Base-by-base conservation (phyloP, 2,888 invertebrate genomes). In the Drosophila cracens region DNA sequence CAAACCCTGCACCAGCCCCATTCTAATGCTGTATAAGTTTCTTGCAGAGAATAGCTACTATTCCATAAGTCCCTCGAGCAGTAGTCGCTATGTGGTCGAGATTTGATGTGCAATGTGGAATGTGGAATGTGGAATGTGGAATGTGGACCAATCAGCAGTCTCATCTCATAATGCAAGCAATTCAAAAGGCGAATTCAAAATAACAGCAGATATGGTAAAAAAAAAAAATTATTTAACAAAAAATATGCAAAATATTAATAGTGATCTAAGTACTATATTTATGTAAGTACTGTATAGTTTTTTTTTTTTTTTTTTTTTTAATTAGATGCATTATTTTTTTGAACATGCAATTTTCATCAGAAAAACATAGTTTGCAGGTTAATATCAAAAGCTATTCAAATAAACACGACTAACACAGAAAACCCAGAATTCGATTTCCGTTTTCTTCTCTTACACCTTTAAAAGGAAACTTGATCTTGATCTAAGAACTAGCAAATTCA, bases 51-150 rank as follows among this genome's bases (percentile, higher is more conserved):
- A 91, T 73, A 92, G 92, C 82, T 92, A 92, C 67, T 92, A 92
- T 70, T 92, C 91, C 40, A 87, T 92, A 53, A 91, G 92, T 83
- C 91, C 91, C 53, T 87, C 91, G 25, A 84, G 85, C 81, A 92
- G 91, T 82, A 91, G 86, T 83, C 91, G 91, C 67, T 89, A 92
- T 64, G 87, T 92, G 43, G 91, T 92, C 40, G 91, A 92, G 58
- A 90, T 92, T 56, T 92, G 66, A 81, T 87, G 36, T 87, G 68
- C 27, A 54, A 43, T n/a, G 31, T 2, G 1, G 1, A 40, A n/a
- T 8, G 27, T 27, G 27, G 10, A 31, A 29, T 13, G n/a, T 10
- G 16, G n/a, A n/a, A 40, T 7, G 31, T 31, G 34, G 34, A 34
- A 13, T 34, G 13, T 38, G 38, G 38, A 38, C 8, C 16, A 7